These are phyloP conservation scores for Umimayanthus kanabou DNA, from an alignment of 92 coral and sea anemone species.

Conservation along the genomic window DNA sequence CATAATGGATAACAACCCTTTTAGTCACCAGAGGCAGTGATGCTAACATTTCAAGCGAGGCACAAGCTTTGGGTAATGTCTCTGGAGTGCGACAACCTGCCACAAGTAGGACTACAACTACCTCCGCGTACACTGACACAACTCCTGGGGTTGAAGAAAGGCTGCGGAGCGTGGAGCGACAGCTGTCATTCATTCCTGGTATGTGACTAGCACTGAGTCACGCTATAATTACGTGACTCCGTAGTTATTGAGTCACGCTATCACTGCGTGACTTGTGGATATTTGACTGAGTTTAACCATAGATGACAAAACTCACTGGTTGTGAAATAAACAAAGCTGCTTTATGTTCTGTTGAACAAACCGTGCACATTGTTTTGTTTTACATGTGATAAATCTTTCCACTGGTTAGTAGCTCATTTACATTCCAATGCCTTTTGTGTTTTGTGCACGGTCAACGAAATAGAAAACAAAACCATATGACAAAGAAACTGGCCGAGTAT, in stretches of 20 bases:
- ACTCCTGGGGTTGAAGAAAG: conserved; percentile 78
- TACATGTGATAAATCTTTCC: too few species aligned
- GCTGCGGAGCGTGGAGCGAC: conserved; percentile 73
- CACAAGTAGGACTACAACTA: background rate
- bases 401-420: too few species aligned
- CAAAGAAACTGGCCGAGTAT: too few species aligned
- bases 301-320: too few species aligned
- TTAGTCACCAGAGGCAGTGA: conserved; percentile 68
- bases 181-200: conserved; percentile 74
- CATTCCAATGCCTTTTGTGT: too few species aligned
- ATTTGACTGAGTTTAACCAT: too few species aligned
- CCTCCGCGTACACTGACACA: conserved; percentile 31
- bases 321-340: too few species aligned
- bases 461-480: too few species aligned
- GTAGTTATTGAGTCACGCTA: background rate
- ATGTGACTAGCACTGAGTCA: background rate
- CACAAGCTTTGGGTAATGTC: conserved; percentile 75
- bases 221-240: background rate
- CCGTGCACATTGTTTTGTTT: too few species aligned
- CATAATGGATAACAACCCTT: background rate
- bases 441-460: too few species aligned
- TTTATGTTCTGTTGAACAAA: too few species aligned
- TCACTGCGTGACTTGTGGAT: background rate
- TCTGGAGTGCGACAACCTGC: conserved; percentile 38
- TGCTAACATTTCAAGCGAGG: conserved; percentile 69